Conservation (phyloP, 2,113 vertebrate genomes). For the Rhineura floridana region DNA sequence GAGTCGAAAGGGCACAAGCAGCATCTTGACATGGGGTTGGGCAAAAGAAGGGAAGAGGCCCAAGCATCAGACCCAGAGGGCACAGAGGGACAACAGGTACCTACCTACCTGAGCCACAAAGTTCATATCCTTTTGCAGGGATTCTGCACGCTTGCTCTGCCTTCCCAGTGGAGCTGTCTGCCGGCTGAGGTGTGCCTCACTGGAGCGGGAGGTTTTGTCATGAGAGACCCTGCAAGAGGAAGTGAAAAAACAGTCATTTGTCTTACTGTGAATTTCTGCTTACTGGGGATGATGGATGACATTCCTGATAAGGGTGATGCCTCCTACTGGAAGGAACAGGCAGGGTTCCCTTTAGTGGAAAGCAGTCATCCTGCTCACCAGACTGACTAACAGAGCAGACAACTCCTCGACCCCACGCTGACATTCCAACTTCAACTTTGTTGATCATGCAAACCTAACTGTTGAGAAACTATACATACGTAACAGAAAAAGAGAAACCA, state of each 20-base stretch:
- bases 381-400: no score
- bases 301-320: no score
- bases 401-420: no score
- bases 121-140: constrained; percentile 63
- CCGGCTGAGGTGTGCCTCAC: constrained; percentile 65
- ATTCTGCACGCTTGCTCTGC: constrained; percentile 61
- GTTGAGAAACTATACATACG: no score
- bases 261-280: no score
- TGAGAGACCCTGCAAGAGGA: constrained; percentile 54
- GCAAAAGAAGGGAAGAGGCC: not conserved
- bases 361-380: no score
- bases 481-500: no score
- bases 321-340: no score
- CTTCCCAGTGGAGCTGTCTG: constrained; percentile 44
- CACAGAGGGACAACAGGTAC: not conserved
- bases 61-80: not conserved
- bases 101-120: constrained; percentile 73
- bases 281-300: no score
- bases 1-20: not conserved
- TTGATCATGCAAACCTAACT: no score
- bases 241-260: constrained; percentile 23
- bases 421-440: no score
- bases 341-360: no score
- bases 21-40: not conserved
- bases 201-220: constrained; percentile 34